phyloP scores from a whole-genome alignment of 1,140 invertebrate genomes.

The Bicyclus anynana region DNA sequence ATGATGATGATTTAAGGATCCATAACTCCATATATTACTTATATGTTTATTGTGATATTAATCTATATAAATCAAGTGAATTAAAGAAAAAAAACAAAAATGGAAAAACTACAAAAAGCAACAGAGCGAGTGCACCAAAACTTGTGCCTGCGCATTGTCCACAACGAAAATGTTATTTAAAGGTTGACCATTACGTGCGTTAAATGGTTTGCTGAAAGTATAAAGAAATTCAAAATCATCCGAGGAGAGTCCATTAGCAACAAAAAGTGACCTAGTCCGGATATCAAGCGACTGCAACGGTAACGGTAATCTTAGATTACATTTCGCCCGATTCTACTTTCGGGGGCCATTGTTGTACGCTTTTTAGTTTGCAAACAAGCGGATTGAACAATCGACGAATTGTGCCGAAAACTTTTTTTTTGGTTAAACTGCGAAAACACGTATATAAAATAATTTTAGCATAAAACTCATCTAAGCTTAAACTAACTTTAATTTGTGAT shows the following conservation, averaged over 20 bases:
- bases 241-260: conserved; percentile 20
- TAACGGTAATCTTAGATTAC: conserved; percentile 70
- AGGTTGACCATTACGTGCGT: conserved; percentile 5
- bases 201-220: conserved; percentile 15
- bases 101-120: neutral
- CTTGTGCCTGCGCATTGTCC: neutral
- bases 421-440: conserved; percentile 10
- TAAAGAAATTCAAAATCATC: conserved; percentile 19
- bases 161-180: neutral
- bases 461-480: neutral
- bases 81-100: neutral
- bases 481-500: too few species aligned
- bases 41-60: too few species aligned
- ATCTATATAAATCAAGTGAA: too few species aligned
- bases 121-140: neutral
- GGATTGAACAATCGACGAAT: conserved; percentile 10
- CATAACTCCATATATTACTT: too few species aligned
- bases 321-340: conserved; percentile 56
- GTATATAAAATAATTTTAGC: neutral
- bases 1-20: too few species aligned
- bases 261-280: conserved; percentile 70
- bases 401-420: conserved; percentile 10
- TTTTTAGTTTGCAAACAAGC: conserved; percentile 43
- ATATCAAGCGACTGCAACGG: conserved; percentile 67
- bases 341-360: conserved; percentile 40